Base-by-base conservation (phyloP, 2,797 vertebrate species). In the Naso thynnoides region DNA sequence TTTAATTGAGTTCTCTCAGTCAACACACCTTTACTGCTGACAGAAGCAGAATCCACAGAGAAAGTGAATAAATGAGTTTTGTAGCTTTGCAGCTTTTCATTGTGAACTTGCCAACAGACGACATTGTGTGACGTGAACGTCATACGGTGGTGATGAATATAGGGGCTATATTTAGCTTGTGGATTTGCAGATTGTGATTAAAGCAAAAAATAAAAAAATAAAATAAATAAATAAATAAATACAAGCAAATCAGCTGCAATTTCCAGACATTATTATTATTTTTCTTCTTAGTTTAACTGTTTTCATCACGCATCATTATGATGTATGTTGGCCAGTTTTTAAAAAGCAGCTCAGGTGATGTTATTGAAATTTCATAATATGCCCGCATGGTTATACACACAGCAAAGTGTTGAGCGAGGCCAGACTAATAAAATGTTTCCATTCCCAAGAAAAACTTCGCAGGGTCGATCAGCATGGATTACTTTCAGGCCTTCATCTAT, bases 401-500 rank as follows among this genome's bases (percentile, higher is more conserved):
- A 56, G 1, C 33, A 36, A 82, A 45, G 24, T 26, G 54, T 16
- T 66, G 27, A 52, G 21, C 42, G 18, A 5, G 18, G 41, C 62
- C 21, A 8, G 19, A 11, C 33, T 11, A 8, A 41, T 50, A 52
- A 65, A 44, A 63, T 9, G 57, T 41, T 26, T 5, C 7, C 16
- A 26, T 65, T 38, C 42, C 38, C 27, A 55, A 54, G 60, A 21
- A 67, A 81, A 86, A 78, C 31, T 62, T 65, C 77, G 59, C 74
- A 71, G 83, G 83, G 70, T 90, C 83, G 87, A 89, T 88, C 69
- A 41, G 82, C 87, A 55, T 83, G 88, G 89, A 87, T 90, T 85
- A 90, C 85, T 90, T 64, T 79, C 70, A 90, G 91, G 91, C 90
- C 90, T 93, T 81, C 93, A 95, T 96, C 94, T 90, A 94, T 95